Conservation (phyloP, 2,888 invertebrate species). For the Monopis laevigella region DNA sequence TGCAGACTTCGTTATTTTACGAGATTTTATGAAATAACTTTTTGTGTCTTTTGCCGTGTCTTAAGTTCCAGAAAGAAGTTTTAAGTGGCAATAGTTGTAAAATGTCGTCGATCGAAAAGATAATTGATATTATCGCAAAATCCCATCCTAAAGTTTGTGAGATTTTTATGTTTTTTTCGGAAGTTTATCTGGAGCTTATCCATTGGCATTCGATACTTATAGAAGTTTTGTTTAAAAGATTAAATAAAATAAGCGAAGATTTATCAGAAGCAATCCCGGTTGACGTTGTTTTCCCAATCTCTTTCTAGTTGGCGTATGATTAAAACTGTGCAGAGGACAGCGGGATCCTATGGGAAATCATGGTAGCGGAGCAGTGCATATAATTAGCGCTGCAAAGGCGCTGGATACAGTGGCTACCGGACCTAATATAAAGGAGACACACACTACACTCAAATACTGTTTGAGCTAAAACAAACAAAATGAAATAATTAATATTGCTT, state of each 20-base stretch:
- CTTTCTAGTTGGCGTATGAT: conserved; percentile 55
- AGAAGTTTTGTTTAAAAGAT: too few species aligned
- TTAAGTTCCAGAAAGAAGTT: not conserved
- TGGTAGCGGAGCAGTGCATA: conserved; percentile 52
- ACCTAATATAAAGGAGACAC: conserved; percentile 3
- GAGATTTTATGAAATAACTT: conserved; percentile 6
- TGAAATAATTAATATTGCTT: too few species aligned
- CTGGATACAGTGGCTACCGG: conserved; percentile 1
- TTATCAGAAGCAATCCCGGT: conserved; percentile 46
- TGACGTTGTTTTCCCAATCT: conserved; percentile 58
- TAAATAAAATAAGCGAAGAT: conserved; percentile 22
- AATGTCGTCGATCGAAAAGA: too few species aligned
- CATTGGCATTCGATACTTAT: too few species aligned
- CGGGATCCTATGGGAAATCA: conserved; percentile 54
- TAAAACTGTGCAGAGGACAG: conserved; percentile 58
- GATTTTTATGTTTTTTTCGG: too few species aligned
- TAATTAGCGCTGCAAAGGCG: conserved; percentile 57
- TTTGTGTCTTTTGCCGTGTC: not conserved
- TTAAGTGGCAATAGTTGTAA: not conserved
- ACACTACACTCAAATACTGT: not conserved
- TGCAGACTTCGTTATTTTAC: conserved; percentile 17
- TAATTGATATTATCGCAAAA: not conserved
- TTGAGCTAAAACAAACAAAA: too few species aligned
- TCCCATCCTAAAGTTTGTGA: too few species aligned
- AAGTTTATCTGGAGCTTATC: too few species aligned